Base-by-base conservation (phyloP, 2,797 vertebrate genomes). In the Ctenosaura bakeri region DNA sequence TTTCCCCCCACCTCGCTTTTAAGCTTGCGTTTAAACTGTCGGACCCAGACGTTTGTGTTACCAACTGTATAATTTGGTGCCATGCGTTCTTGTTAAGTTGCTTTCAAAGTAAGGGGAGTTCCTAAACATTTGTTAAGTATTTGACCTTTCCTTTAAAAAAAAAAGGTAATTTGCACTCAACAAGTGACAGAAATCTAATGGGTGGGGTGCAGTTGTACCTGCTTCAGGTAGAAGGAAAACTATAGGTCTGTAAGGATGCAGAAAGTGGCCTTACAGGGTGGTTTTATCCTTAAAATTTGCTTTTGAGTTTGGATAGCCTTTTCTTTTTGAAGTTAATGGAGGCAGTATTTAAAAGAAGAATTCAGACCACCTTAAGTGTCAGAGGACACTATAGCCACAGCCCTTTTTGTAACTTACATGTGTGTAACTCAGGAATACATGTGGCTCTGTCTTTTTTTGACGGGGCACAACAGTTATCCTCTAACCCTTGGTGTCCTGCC, bases 21-120 rank as follows among this genome's bases (percentile, higher is more conserved):
- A 8, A 10, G 16, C 50, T 69, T 38, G 64, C 83, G 16, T n/a
- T 52, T 52, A 52, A 46, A 46, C 9, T 35, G 84, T 38, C 8
- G 22, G n/a, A 24, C 50, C 32, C 85, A 56, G 84, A 56, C 1
- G 8, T 38, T 74, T 29, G 14, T 12, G n/a, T 38, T 13, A 20
- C 46, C 46, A 0, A 8, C 2, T 0, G 0, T 6, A 12, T 54
- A 38, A 24, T 50, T 35, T 8, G 5, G 3, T 50, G 26, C 29
- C 54, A 4, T 16, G 22, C 16, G 24, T 76, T 6, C 35, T 24
- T 26, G 38, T 62, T 50, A 24, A 16, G 5, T 64, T 76, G 54
- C 38, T 73, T n/a, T 42, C 8, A 6, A 52, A 46, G 0, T 7
- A 38, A 50, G 38, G 73, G n/a, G 38, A 87, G 18, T 26, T n/a